These are phyloP conservation scores for Crotophaga sulcirostris DNA, from an alignment of 2,113 vertebrate species.

Conservation along the genomic window DNA sequence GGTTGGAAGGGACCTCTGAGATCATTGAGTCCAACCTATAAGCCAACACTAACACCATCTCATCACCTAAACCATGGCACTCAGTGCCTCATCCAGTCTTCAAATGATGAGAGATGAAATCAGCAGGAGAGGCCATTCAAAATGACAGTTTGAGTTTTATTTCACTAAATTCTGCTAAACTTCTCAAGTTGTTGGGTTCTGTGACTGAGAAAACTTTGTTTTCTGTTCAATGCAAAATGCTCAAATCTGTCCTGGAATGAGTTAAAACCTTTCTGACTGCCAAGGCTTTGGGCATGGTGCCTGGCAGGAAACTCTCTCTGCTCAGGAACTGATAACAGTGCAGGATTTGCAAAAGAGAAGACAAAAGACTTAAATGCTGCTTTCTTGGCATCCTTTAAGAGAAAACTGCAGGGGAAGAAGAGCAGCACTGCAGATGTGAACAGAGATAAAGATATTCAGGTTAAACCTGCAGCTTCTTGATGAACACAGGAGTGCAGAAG, in stretches of 20 bases:
- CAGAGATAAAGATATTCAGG: background rate
- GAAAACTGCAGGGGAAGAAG: background rate
- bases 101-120: background rate
- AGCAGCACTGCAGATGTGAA: slow-evolving; percentile 26
- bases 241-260: background rate
- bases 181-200: background rate
- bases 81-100: no score
- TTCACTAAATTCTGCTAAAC: background rate
- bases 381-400: slow-evolving; percentile 45
- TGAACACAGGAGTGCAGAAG: background rate
- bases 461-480: slow-evolving; percentile 12
- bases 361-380: slow-evolving; percentile 55
- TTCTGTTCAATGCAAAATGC: background rate
- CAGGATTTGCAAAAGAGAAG: slow-evolving; percentile 15
- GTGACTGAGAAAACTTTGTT: fast-evolving
- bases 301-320: slow-evolving; percentile 29
- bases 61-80: no score
- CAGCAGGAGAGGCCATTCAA: background rate
- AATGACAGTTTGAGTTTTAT: background rate
- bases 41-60: no score
- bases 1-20: no score
- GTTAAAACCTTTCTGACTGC: slow-evolving; percentile 35
- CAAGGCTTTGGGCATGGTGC: slow-evolving; percentile 36
- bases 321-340: slow-evolving; percentile 18
- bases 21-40: no score